Evolutionary conservation across 2,113 vertebrate species (phyloP).

Genomic region (Hemibagrus wyckioides): DNA sequence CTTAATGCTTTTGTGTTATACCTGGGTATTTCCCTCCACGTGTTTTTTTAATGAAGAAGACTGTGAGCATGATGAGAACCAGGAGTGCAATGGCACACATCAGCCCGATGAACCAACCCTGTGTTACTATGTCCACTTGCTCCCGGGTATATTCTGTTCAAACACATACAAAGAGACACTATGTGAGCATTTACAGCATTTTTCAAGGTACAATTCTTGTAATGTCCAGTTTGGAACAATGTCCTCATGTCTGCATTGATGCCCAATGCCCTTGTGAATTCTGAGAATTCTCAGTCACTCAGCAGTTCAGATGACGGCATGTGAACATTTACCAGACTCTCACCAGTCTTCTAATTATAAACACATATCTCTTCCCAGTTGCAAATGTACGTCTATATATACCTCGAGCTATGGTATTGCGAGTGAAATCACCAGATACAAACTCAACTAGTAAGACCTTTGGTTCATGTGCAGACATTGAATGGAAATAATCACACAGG

Average conservation of each 20-base stretch:
- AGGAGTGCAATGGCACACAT: constrained; percentile 98
- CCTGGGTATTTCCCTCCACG: constrained; percentile 95
- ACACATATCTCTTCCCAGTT: neutral
- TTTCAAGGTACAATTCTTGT: neutral
- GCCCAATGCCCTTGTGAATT: neutral
- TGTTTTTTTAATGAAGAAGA: constrained; percentile 98
- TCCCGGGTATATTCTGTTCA: constrained; percentile 82
- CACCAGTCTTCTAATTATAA: too few species aligned
- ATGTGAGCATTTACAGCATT: neutral
- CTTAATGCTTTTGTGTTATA: constrained; percentile 51
- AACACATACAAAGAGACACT: neutral
- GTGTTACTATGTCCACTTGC: constrained; percentile 92
- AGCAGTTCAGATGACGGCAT: neutral
- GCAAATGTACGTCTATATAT: neutral
- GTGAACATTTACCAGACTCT: neutral
- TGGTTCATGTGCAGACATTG: neutral
- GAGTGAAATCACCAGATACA: neutral
- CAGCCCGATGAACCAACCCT: constrained; percentile 98
- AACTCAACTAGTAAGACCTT: neutral
- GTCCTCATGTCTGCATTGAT: neutral
- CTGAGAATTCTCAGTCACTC: neutral
- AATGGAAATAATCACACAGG: neutral
- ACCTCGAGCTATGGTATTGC: neutral
- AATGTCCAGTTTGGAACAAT: neutral
- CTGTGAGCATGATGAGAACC: constrained; percentile 91